Percentiles rank a stretch among this genome's conserved stretches.
Conservation (phyloP, 2,797 vertebrate species). For the Chanos chanos region DNA sequence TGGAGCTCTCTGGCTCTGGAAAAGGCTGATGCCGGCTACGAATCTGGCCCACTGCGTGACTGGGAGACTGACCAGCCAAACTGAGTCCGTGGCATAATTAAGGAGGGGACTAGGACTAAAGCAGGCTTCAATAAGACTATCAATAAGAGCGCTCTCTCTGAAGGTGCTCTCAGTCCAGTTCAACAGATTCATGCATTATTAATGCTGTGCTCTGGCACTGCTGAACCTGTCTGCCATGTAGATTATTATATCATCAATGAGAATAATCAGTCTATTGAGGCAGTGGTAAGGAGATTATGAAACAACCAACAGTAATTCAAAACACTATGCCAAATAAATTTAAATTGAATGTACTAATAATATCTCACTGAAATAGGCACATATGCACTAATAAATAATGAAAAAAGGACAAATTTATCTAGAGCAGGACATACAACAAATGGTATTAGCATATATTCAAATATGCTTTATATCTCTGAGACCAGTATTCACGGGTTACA, state of each 20-base stretch:
- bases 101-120: conserved; percentile 12
- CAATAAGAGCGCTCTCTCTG: background rate
- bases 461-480: no score
- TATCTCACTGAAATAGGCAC: no score
- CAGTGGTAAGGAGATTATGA: background rate
- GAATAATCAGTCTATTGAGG: background rate
- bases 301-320: background rate
- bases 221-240: background rate
- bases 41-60: no score
- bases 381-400: no score
- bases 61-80: background rate
- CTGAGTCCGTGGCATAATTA: background rate
- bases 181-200: conserved; percentile 21
- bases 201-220: conserved; percentile 5
- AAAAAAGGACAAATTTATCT: no score
- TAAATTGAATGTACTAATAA: no score
- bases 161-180: background rate
- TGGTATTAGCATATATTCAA: no score
- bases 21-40: no score
- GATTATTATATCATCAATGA: background rate
- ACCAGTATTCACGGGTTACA: no score
- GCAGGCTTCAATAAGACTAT: background rate
- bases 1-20: no score
- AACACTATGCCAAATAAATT: background rate
- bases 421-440: no score